Evolutionary conservation across 2,797 vertebrate species (phyloP).

Genomic region (Hybognathus amarus): DNA sequence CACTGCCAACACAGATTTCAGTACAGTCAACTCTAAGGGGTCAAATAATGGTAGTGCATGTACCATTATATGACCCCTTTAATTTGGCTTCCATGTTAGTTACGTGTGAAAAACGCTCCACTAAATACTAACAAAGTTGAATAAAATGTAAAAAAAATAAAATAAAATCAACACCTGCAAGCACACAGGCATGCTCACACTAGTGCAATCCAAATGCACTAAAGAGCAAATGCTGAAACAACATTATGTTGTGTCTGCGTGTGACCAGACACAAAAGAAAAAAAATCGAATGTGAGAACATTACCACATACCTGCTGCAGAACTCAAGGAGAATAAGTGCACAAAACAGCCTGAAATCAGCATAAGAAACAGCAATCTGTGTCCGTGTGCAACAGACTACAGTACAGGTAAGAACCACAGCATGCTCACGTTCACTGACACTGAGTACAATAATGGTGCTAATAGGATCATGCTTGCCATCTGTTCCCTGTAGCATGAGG

Average conservation of each 20-base stretch:
- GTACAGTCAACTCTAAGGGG: no score
- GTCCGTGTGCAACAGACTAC: not conserved
- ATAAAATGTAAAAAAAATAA: not conserved
- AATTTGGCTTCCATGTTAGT: not conserved
- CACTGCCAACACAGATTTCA: no score
- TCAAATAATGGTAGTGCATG: no score
- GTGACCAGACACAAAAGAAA: not conserved
- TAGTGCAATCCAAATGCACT: not conserved
- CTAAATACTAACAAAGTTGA: conserved; percentile 13
- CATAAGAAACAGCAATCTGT: not conserved
- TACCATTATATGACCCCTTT: no score
- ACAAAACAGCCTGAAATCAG: not conserved
- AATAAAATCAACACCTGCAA: not conserved
- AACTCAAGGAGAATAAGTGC: not conserved
- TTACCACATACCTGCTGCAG: conserved; percentile 21
- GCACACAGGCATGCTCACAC: not conserved
- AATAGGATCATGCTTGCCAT: conserved; percentile 60
- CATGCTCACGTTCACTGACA: conserved; percentile 20
- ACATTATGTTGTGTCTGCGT: not conserved
- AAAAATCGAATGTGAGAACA: not conserved
- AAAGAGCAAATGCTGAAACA: not conserved
- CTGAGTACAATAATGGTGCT: conserved; percentile 54
- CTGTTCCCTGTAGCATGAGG: conserved; percentile 47
- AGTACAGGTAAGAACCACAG: conserved; percentile 40
- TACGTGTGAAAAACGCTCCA: conserved; percentile 9